These are phyloP conservation scores for Gila orcuttii DNA, from an alignment of 2,113 vertebrate species.

Conservation along the genomic window DNA sequence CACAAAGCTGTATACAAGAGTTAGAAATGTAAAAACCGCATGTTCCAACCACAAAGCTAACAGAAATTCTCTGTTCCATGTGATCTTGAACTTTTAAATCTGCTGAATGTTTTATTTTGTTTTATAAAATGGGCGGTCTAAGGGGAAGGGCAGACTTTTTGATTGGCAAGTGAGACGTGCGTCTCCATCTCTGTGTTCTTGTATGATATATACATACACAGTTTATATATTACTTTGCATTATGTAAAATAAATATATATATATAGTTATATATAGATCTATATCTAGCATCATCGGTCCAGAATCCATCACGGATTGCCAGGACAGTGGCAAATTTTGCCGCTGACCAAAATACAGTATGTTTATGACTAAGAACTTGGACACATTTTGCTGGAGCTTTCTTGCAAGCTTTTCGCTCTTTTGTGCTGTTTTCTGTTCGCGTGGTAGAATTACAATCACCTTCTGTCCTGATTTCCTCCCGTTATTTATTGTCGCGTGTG, in stretches of 20 bases:
- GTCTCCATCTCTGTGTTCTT: constrained; percentile 76
- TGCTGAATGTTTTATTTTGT: constrained; percentile 53
- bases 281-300: constrained; percentile 75
- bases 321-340: constrained; percentile 70
- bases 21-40: background rate
- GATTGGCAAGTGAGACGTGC: constrained; percentile 65
- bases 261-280: constrained; percentile 74
- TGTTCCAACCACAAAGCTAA: constrained; percentile 41
- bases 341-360: constrained; percentile 47
- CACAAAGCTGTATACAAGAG: background rate
- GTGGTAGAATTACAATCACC: background rate
- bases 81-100: constrained; percentile 30
- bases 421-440: constrained; percentile 15
- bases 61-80: background rate
- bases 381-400: constrained; percentile 14
- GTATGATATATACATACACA: constrained; percentile 79
- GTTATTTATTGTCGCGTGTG: constrained; percentile 53
- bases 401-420: background rate
- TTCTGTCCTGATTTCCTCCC: background rate
- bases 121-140: constrained; percentile 61
- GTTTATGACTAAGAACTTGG: background rate
- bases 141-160: constrained; percentile 45
- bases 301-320: constrained; percentile 67
- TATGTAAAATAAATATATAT: constrained; percentile 79
- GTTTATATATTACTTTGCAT: constrained; percentile 82